These are phyloP conservation scores for Musca domestica DNA, from an alignment of 1,140 invertebrate species.

Conservation along the genomic window DNA sequence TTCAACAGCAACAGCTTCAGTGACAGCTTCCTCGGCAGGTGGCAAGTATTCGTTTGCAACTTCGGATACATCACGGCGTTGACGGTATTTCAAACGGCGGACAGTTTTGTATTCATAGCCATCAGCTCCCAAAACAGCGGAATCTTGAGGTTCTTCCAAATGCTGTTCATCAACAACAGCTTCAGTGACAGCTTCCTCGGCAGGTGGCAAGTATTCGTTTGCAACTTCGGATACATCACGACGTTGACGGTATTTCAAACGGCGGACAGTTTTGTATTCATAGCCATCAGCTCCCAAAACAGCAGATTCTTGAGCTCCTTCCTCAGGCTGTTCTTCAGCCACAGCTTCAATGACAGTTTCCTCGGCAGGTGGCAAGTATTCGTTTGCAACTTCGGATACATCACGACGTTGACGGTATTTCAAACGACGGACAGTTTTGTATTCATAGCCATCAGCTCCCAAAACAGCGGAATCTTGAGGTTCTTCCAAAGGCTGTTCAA, in stretches of 20 bases:
- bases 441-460: constrained; percentile 38
- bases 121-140: constrained; percentile 30
- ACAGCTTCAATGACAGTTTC: constrained; percentile 25
- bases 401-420: constrained; percentile 34
- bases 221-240: constrained; percentile 34
- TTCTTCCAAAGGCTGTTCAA: too few species aligned
- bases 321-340: constrained; percentile 21
- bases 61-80: constrained; percentile 35
- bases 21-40: constrained; percentile 29
- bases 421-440: constrained; percentile 35
- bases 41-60: constrained; percentile 39
- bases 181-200: constrained; percentile 27
- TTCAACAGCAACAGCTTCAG: constrained; percentile 26
- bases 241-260: constrained; percentile 31
- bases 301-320: constrained; percentile 28
- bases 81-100: constrained; percentile 34
- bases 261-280: constrained; percentile 31
- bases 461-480: constrained; percentile 29
- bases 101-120: constrained; percentile 36
- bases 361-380: constrained; percentile 35
- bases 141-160: constrained; percentile 24
- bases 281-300: constrained; percentile 29
- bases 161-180: constrained; percentile 20
- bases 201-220: constrained; percentile 36
- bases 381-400: constrained; percentile 20